Base-by-base conservation (phyloP, 2,797 vertebrate species). In the Lutjanus campechanus region DNA sequence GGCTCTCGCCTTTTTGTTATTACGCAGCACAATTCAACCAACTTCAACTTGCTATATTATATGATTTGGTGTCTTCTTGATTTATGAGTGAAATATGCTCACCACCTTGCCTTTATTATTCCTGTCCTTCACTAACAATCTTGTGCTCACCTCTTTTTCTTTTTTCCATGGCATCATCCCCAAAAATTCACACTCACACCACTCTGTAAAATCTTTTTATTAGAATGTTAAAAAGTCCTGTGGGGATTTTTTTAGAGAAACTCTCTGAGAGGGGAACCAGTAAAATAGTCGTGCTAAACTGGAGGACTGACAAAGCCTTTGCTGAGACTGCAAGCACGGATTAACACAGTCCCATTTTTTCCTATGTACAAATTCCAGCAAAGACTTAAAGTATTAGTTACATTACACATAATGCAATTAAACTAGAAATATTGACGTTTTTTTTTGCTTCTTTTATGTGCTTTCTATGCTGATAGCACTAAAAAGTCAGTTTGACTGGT, bases 131-230 rank as follows among this genome's bases (percentile, higher is more conserved):
- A 11, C 76, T 81, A 85, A 88, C 79, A 85, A 86, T 84, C 79
- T 77, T 75, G n/a, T 76, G 81, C 80, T 85, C 79, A 83, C 82
- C 46, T 66, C 72, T 36, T 78, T 79, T 67, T 60, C 19, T 75
- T 74, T 79, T 81, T 73, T 73, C 75, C 76, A 73, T 65, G 65
- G 83, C 79, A 85, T 95, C 92, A 91, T 92, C 78, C 91, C 91
- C 82, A 90, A 91, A 91, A 92, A 86, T 83, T 77, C 84, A 87
- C 83, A 83, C 85, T 88, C 81, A 46, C 74, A 63, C 82, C 78
- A 85, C 92, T 96, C 93, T 95, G 95, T 96, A 96, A 95, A 96
- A 88, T 81, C 46, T 5, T 88, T 92, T 94, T 93, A 91, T 95
- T 95, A 89, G 90, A 96, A 96, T 94, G 86, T 94, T 92, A 82